Conservation (phyloP, 2,797 vertebrate species). For the Poecilia gillii region DNA sequence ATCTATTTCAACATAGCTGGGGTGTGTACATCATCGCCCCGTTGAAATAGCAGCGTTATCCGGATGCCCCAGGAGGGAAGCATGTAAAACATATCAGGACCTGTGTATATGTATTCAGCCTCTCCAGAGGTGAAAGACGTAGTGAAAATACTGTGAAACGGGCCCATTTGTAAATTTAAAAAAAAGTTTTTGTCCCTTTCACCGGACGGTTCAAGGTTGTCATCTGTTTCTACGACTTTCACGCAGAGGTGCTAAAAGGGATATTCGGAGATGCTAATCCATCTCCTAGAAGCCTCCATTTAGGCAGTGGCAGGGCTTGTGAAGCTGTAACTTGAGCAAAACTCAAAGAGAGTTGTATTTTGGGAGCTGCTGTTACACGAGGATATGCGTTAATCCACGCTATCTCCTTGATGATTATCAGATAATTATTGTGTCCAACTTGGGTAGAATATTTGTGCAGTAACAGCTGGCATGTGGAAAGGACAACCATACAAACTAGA, state of each 20-base stretch:
- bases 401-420: slow-evolving; percentile 54
- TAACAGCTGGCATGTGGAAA: slow-evolving; percentile 31
- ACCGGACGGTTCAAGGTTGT: slow-evolving; percentile 71
- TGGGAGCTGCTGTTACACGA: slow-evolving; percentile 17
- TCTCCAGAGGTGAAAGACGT: slow-evolving; percentile 65
- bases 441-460: slow-evolving; percentile 1
- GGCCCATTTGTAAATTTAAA: not conserved
- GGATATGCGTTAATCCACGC: slow-evolving; percentile 28
- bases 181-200: slow-evolving; percentile 42
- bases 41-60: slow-evolving; percentile 65
- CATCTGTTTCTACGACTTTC: slow-evolving; percentile 67
- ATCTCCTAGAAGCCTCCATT: slow-evolving; percentile 62
- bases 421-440: slow-evolving; percentile 47
- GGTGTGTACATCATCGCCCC: slow-evolving; percentile 71
- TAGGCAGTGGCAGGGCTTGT: slow-evolving; percentile 36
- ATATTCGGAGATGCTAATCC: slow-evolving; percentile 65
- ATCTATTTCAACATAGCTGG: slow-evolving; percentile 72
- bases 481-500: slow-evolving; percentile 13
- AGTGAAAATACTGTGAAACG: slow-evolving; percentile 59
- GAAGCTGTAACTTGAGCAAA: slow-evolving; percentile 62
- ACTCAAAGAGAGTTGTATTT: slow-evolving; percentile 51
- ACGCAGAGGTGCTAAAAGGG: slow-evolving; percentile 72
- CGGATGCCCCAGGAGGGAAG: slow-evolving; percentile 55
- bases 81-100: slow-evolving; percentile 78
- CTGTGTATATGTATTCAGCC: slow-evolving; percentile 73